A percentile compares a stretch with the other conserved stretches of the same genome.
These are phyloP conservation scores for Balearica regulorum DNA, from an alignment of 2,797 vertebrate species.

Conservation along the genomic window DNA sequence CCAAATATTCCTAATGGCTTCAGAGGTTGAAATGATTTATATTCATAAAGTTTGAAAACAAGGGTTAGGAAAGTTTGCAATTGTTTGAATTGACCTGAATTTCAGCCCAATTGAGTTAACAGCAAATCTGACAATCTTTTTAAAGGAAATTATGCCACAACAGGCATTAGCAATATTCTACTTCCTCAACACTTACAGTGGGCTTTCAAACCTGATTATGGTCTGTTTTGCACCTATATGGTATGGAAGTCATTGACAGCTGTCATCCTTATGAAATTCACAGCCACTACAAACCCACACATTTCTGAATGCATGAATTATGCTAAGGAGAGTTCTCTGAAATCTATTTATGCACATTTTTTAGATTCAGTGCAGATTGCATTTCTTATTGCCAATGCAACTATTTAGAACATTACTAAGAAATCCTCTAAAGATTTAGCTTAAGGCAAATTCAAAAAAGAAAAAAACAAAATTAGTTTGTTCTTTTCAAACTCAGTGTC, in stretches of 20 bases:
- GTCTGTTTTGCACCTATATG: neutral
- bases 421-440: neutral
- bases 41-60: neutral
- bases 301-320: neutral
- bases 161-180: neutral
- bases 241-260: neutral
- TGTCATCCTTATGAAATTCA: neutral
- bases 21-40: neutral
- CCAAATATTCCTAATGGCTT: neutral
- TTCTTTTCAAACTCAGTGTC: neutral
- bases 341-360: neutral
- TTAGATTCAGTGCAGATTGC: neutral
- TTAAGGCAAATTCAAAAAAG: neutral
- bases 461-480: neutral
- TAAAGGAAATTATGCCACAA: neutral
- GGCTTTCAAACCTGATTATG: neutral
- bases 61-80: neutral
- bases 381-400: neutral
- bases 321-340: neutral
- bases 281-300: neutral
- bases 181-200: neutral
- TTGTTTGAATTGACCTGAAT: neutral
- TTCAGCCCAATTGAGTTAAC: neutral
- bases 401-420: neutral
- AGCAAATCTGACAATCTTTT: neutral